A percentile compares a stretch with the other conserved stretches of the same genome.
phyloP scores from a whole-genome alignment of 2,888 invertebrate species.

The Phasia obesa region DNA sequence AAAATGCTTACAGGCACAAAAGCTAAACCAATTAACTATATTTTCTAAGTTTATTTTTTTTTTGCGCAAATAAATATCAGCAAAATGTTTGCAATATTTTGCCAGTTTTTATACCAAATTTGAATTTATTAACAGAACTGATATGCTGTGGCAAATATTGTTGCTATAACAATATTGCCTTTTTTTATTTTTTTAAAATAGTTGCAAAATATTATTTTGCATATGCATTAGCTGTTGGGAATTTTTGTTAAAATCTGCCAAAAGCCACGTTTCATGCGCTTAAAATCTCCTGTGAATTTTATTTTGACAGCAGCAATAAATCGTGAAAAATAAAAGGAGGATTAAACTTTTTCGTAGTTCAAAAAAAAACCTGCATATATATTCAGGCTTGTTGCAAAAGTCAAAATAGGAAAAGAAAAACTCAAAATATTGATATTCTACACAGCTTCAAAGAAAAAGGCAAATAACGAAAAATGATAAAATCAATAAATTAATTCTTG shows the following conservation, averaged over 20 bases:
- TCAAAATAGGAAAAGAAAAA: not conserved
- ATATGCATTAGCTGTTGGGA: not conserved
- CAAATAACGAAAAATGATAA: conserved; percentile 22
- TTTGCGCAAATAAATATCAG: not conserved
- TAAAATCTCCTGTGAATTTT: conserved; percentile 59
- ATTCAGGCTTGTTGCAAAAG: conserved; percentile 5
- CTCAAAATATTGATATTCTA: conserved; percentile 30
- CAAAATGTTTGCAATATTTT: too few relatives aligned
- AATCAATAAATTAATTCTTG: not conserved
- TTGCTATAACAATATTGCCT: too few relatives aligned
- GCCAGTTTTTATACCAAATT: too few relatives aligned
- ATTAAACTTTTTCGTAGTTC: not conserved
- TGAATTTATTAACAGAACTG: too few relatives aligned
- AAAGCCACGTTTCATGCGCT: conserved; percentile 26
- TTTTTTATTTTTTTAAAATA: not conserved
- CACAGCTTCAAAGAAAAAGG: conserved; percentile 10
- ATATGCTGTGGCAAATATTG: too few relatives aligned
- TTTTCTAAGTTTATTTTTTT: too few relatives aligned
- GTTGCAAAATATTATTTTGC: not conserved
- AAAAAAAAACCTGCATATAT: conserved; percentile 42
- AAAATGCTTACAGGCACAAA: too few relatives aligned
- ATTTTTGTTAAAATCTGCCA: conserved; percentile 23
- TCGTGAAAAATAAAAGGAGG: conserved; percentile 38
- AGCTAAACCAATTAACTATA: not conserved
- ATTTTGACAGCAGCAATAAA: conserved; percentile 62